Percentiles rank a stretch among this genome's conserved stretches.
phyloP scores from a whole-genome alignment of 2,113 vertebrate species.

The Otolemur garnettii region DNA sequence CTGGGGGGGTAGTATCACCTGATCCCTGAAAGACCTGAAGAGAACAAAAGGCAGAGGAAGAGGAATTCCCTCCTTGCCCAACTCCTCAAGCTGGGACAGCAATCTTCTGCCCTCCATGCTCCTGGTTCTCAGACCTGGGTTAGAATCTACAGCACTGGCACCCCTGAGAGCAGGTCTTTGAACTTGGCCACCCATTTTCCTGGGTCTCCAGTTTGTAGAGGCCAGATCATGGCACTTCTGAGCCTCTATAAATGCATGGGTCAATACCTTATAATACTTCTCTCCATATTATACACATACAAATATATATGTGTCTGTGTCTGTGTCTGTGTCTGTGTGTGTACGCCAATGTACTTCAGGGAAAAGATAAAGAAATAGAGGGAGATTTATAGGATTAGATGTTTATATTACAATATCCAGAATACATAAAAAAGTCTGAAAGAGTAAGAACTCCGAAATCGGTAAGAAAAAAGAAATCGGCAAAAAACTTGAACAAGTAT shows the following conservation, averaged over 20 bases:
- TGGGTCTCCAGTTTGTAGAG: not conserved
- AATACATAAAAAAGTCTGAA: conserved; percentile 15
- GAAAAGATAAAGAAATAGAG: conserved; percentile 17
- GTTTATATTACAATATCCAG: not conserved
- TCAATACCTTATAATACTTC: not conserved
- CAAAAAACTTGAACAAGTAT: not conserved
- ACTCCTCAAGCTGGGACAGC: not conserved
- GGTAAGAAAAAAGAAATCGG: not conserved
- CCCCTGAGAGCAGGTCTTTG: not conserved
- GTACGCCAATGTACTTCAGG: not conserved
- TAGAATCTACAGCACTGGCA: not conserved
- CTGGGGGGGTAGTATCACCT: not conserved
- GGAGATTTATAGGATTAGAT: not conserved
- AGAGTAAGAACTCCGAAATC: not conserved
- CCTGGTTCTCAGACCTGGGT: not conserved
- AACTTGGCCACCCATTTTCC: not conserved
- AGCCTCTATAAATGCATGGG: not conserved
- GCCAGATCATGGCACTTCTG: not conserved
- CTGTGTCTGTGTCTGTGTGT: too few species aligned
- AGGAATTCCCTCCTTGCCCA: not conserved
- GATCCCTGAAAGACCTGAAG: not conserved
- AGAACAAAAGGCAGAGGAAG: not conserved
- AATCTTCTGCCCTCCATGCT: not conserved
- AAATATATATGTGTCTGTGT: not conserved
- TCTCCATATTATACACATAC: not conserved